Conservation (phyloP, 2,888 invertebrate genomes). For the Pediacus dermestoides region DNA sequence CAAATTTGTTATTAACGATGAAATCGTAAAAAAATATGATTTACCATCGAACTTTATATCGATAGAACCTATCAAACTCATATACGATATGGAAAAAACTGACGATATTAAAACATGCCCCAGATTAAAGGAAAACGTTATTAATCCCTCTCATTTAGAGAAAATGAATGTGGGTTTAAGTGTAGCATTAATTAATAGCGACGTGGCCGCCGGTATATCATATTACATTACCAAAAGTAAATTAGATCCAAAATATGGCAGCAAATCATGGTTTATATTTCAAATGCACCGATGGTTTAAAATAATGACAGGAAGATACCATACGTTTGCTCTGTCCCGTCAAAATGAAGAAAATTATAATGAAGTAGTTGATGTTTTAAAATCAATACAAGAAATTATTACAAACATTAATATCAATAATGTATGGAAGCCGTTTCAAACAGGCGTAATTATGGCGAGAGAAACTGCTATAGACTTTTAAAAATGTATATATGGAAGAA, state of each 20-base stretch:
- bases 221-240: slow-evolving; percentile 9
- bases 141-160: slow-evolving; percentile 15
- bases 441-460: slow-evolving; percentile 3
- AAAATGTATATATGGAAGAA: slow-evolving; percentile 1
- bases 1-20: slow-evolving; percentile 7
- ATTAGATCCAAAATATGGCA: slow-evolving; percentile 5
- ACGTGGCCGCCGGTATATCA: slow-evolving; percentile 12
- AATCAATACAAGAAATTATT: slow-evolving; percentile 1
- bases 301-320: slow-evolving; percentile 10
- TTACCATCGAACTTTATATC: slow-evolving; percentile 8
- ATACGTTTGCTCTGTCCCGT: background rate
- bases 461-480: slow-evolving; percentile 7
- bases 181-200: slow-evolving; percentile 13
- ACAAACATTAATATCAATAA: background rate
- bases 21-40: slow-evolving; percentile 10
- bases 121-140: slow-evolving; percentile 11
- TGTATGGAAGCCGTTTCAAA: slow-evolving; percentile 6
- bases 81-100: slow-evolving; percentile 9
- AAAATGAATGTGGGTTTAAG: slow-evolving; percentile 14
- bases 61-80: slow-evolving; percentile 10
- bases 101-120: slow-evolving; percentile 15
- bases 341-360: background rate
- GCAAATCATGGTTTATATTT: slow-evolving; percentile 11
- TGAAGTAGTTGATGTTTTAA: background rate
- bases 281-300: slow-evolving; percentile 12